Evolutionary conservation across 2,113 vertebrate species (phyloP).

Genomic region (Dromaius novaehollandiae): DNA sequence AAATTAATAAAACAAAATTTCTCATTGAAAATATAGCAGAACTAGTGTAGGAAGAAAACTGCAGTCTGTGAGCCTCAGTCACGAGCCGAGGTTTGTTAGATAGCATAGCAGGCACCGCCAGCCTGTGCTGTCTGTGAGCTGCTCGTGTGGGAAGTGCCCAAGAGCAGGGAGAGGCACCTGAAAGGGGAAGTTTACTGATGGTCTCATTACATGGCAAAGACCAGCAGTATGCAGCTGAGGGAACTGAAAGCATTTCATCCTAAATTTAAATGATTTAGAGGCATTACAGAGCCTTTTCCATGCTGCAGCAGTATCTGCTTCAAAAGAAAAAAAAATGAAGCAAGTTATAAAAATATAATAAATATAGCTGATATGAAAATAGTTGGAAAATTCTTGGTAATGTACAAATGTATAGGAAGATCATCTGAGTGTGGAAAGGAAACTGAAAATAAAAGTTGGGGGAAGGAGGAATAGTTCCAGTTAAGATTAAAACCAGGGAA

Average conservation of each 20-base stretch:
- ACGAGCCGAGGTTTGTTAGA: neutral
- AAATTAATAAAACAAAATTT: neutral
- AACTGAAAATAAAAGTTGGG: neutral
- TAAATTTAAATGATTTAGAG: neutral
- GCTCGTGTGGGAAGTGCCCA: neutral
- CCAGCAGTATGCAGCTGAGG: neutral
- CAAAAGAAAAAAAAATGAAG: neutral
- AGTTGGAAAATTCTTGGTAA: neutral
- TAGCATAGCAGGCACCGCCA: neutral
- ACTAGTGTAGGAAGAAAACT: neutral
- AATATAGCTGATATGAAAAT: neutral
- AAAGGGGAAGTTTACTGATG: neutral
- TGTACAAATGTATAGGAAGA: neutral
- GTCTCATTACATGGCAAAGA: neutral
- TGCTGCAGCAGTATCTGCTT: neutral
- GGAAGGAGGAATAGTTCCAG: neutral
- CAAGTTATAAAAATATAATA: neutral
- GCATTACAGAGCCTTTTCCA: neutral
- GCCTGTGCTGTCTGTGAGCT: neutral
- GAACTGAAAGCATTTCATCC: neutral
- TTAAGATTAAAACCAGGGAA: neutral
- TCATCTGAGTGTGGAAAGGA: conserved; percentile 17
- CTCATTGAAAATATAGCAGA: neutral
- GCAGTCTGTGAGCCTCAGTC: neutral
- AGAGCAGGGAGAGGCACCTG: neutral